A percentile compares a stretch with the other conserved stretches of the same genome.
phyloP scores from a whole-genome alignment of 2,797 vertebrate species.

The Crypturellus tataupa region DNA sequence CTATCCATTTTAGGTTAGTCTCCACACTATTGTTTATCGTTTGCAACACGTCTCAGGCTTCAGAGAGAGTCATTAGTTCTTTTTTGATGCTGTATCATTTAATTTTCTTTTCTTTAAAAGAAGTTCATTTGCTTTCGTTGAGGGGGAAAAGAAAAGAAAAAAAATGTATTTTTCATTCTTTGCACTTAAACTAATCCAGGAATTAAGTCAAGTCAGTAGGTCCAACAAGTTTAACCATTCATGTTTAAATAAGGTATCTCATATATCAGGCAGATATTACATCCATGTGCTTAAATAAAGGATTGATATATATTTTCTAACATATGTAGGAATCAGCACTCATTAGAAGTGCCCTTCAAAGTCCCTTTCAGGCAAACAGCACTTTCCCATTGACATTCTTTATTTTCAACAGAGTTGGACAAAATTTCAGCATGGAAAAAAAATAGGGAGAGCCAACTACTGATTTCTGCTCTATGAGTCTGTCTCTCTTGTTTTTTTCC shows the following conservation, averaged over 20 bases:
- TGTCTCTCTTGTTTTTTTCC: neutral
- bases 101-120: neutral
- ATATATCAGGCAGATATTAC: neutral
- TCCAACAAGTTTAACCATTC: neutral
- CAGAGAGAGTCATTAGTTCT: neutral
- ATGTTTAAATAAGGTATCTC: neutral
- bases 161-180: neutral
- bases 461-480: neutral
- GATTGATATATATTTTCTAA: neutral
- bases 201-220: neutral
- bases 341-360: neutral
- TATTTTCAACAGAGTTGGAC: neutral
- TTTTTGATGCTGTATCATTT: neutral
- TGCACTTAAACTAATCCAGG: neutral
- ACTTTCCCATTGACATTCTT: rapidly evolving
- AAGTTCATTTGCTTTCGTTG: neutral
- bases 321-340: neutral
- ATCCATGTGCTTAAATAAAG: rapidly evolving
- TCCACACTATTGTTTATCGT: neutral
- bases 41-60: neutral
- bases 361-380: neutral
- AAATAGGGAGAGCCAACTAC: neutral
- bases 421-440: neutral
- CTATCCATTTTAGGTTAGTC: neutral
- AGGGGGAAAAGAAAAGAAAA: neutral